Evolutionary conservation across 2,888 invertebrate genomes (phyloP).

Genomic region (Plagodis dolabraria): DNA sequence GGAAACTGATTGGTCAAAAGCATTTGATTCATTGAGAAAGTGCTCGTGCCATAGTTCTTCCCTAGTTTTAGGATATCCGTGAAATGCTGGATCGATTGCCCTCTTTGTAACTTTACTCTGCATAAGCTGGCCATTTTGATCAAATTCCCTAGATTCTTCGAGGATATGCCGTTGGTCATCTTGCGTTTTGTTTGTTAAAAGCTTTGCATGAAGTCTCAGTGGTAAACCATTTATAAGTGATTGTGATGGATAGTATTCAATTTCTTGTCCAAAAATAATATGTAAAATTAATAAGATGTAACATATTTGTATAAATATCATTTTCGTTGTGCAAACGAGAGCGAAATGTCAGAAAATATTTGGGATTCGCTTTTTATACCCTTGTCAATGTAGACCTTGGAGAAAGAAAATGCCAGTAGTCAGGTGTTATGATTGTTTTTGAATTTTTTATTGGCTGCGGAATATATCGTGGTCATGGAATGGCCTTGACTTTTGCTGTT

Average conservation of each 20-base stretch:
- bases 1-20: conserved; percentile 83
- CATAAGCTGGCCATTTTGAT: not conserved
- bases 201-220: conserved; percentile 7
- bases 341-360: conserved; percentile 18
- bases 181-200: conserved; percentile 7
- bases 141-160: conserved; percentile 20
- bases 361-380: conserved; percentile 56
- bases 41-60: conserved; percentile 81
- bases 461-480: conserved; percentile 53
- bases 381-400: conserved; percentile 54
- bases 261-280: conserved; percentile 45
- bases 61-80: conserved; percentile 84
- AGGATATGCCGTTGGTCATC: conserved; percentile 1
- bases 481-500: conserved; percentile 49
- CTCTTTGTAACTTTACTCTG: conserved; percentile 49
- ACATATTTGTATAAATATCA: conserved; percentile 20
- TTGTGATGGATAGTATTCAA: conserved; percentile 68
- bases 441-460: conserved; percentile 69
- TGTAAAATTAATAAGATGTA: conserved; percentile 7
- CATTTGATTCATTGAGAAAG: conserved; percentile 69
- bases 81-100: conserved; percentile 79
- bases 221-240: conserved; percentile 25
- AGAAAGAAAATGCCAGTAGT: conserved; percentile 54
- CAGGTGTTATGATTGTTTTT: conserved; percentile 82
- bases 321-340: conserved; percentile 15